Conservation (phyloP, 2,113 vertebrate species). For the Anolis carolinensis region DNA sequence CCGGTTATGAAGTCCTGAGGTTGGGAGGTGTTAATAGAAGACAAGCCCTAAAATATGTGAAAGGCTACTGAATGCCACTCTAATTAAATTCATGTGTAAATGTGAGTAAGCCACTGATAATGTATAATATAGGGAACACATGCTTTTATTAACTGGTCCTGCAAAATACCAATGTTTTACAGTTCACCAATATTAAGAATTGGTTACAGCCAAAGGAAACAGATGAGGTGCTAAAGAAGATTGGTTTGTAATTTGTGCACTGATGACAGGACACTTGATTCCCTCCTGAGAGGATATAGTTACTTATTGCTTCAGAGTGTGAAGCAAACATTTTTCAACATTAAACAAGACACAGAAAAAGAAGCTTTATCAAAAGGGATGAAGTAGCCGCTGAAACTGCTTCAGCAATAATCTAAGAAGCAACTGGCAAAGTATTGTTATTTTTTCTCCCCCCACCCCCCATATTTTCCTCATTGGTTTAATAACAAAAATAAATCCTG, state of each 20-base stretch:
- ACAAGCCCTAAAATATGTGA: conserved; percentile 58
- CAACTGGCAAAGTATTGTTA: not conserved
- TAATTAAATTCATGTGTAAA: conserved; percentile 69
- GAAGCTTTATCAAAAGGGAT: conserved; percentile 51
- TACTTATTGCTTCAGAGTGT: conserved; percentile 52
- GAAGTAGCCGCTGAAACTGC: conserved; percentile 39
- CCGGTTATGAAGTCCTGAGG: conserved; percentile 51
- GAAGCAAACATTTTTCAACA: conserved; percentile 40
- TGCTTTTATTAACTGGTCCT: conserved; percentile 66
- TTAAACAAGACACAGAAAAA: conserved; percentile 52
- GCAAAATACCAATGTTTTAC: conserved; percentile 69
- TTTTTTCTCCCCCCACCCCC: no score
- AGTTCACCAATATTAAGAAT: conserved; percentile 62
- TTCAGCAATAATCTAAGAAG: conserved; percentile 36
- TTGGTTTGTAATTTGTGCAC: conserved; percentile 63
- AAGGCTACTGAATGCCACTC: conserved; percentile 57
- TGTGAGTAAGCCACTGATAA: conserved; percentile 66
- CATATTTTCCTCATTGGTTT: conserved; percentile 7
- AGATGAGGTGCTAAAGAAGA: conserved; percentile 67
- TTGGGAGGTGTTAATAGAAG: conserved; percentile 57
- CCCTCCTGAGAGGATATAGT: conserved; percentile 52
- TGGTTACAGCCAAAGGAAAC: conserved; percentile 62
- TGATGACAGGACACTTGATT: conserved; percentile 72
- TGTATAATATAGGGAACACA: conserved; percentile 68
- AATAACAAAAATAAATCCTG: conserved; percentile 37